Base-by-base conservation (phyloP, 1,140 invertebrate genomes). In the Mizuhopecten yessoensis region DNA sequence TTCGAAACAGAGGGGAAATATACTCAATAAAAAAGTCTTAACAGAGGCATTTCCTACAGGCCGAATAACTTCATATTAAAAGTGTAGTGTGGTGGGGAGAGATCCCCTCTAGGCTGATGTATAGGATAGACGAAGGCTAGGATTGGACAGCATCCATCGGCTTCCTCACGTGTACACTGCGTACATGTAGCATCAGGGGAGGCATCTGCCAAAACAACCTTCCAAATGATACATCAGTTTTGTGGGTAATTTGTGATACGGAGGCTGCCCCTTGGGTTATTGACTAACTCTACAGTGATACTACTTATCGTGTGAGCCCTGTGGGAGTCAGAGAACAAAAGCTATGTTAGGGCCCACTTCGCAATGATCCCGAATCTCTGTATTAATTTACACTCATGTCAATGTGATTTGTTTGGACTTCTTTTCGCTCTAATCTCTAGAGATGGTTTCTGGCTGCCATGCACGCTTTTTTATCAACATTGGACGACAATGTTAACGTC, bases 311-410 rank as follows among this genome's bases (percentile, higher is more conserved):
- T 29, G 57, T 29, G 5, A 29, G 57, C n/a, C 57, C 57, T n/a
- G n/a, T n/a, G 57, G 57, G 57, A 75, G 57, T 75, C 57, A 75
- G 57, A 29, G 57, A 75, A 75, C 57, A 75, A 75, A 29, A 75
- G 57, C 9, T 75, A 29, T 75, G 57, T 75, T 75, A 75, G 57
- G 57, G 57, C 23, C 57, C n/a, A 75, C 57, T 75, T 75, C 23
- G 23, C 29, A 29, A 5, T n/a, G 57, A 75, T 75, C 57, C 45
- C n/a, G 23, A 75, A 75, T 75, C 57, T 39, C 13, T 75, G 57
- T 75, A 75, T 75, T 75, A 75, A 75, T 29, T 75, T 75, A n/a
- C 57, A 75, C n/a, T n/a, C 1, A 75, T 75, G 57, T 75, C 57
- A 75, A 29, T 75, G 29, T 75, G 57, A 75, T 75, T 75, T 75